These are phyloP conservation scores for Sebastes vulpes DNA, from an alignment of 2,797 vertebrate genomes.

Conservation along the genomic window DNA sequence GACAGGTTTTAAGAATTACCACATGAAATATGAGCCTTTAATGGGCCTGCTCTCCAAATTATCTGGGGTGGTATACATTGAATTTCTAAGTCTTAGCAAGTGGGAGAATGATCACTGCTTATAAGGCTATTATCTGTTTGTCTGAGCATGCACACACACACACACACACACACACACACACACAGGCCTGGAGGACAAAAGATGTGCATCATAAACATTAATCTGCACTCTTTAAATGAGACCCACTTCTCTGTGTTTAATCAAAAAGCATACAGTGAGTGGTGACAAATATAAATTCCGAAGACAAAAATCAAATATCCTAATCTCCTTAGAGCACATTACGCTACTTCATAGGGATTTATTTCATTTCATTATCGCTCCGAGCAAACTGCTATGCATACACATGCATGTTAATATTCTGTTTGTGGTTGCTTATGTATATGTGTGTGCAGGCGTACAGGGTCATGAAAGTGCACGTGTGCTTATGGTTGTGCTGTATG, in stretches of 20 bases:
- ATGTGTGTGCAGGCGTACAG: background rate
- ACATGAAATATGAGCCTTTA: constrained; percentile 66
- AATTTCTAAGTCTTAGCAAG: constrained; percentile 31
- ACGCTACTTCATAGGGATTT: constrained; percentile 12
- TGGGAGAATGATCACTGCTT: constrained; percentile 37
- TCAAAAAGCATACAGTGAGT: constrained; percentile 43
- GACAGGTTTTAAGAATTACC: constrained; percentile 66
- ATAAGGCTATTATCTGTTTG: constrained; percentile 34
- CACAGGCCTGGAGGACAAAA: constrained; percentile 32
- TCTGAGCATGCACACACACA: background rate
- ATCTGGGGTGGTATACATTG: constrained; percentile 38
- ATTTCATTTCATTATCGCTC: constrained; percentile 41
- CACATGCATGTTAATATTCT: constrained; percentile 27
- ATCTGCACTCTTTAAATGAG: constrained; percentile 42
- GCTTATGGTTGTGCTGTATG: background rate
- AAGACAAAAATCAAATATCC: constrained; percentile 48
- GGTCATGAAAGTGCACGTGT: background rate
- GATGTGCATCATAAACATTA: constrained; percentile 35
- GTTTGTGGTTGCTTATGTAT: background rate
- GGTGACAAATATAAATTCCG: constrained; percentile 50
- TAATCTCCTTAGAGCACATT: constrained; percentile 40
- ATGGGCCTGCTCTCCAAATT: constrained; percentile 52
- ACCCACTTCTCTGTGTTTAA: constrained; percentile 46
- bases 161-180: constrained; percentile 4
- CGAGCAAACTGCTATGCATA: constrained; percentile 1